A percentile compares a stretch with the other conserved stretches of the same genome.
Evolutionary conservation across 2,888 invertebrate species (phyloP).

Genomic region (Abrostola tripartita): DNA sequence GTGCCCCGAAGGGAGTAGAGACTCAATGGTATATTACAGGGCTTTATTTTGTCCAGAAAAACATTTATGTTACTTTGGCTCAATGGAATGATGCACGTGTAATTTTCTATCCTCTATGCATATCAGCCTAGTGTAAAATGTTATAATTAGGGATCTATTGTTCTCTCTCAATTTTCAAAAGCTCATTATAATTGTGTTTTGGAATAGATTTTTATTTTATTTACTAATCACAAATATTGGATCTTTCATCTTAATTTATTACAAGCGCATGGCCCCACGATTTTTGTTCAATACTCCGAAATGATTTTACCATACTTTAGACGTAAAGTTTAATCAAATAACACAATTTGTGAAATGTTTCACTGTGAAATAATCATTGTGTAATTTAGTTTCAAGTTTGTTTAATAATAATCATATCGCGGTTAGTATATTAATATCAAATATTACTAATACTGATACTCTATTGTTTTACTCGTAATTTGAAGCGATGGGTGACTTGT

Average conservation of each 20-base stretch:
- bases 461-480: constrained; percentile 32
- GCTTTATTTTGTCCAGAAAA: not conserved
- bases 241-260: too few species aligned
- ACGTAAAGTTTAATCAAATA: not conserved
- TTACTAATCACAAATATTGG: too few species aligned
- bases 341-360: constrained; percentile 11
- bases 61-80: not conserved
- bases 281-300: not conserved
- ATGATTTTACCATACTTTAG: not conserved
- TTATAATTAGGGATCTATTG: too few species aligned
- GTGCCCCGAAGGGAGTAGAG: not conserved
- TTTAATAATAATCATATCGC: constrained; percentile 27
- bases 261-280: too few species aligned
- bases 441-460: constrained; percentile 29
- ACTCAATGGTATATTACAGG: not conserved
- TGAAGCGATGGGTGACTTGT: constrained; percentile 15
- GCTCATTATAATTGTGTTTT: too few species aligned
- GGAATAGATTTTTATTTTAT: too few species aligned
- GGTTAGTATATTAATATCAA: constrained; percentile 19
- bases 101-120: too few species aligned
- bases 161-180: too few species aligned
- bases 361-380: constrained; percentile 16
- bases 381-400: constrained; percentile 17
- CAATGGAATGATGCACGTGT: not conserved
- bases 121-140: too few species aligned